Percentiles rank a stretch among this genome's conserved stretches.
phyloP scores from a whole-genome alignment of 35 echinoderm and acorn worm genomes.

The Heliocidaris erythrogramma region DNA sequence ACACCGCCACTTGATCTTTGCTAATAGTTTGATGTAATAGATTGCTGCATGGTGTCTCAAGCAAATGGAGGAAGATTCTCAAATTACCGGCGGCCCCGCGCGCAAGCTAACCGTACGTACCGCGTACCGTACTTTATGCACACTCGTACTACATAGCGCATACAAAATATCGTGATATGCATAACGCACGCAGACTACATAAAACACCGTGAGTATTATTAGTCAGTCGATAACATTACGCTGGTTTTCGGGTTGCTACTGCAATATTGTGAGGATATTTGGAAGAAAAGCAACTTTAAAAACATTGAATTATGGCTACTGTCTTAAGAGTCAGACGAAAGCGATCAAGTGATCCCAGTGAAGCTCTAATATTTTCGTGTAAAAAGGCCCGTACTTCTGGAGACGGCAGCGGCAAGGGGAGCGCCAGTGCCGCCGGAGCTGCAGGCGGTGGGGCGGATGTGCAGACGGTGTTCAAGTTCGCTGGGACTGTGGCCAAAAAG shows the following conservation, averaged over 20 bases:
- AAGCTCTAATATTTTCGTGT: constrained; percentile 58
- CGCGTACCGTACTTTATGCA: too few relatives aligned
- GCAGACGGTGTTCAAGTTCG: constrained; percentile 62
- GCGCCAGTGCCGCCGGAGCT: constrained; percentile 20
- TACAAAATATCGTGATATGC: too few relatives aligned
- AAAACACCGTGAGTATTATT: too few relatives aligned
- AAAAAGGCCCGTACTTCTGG: constrained; percentile 46
- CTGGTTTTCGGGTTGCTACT: not conserved
- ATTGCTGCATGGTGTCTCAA: too few relatives aligned
- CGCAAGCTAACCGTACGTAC: too few relatives aligned
- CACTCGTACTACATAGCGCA: too few relatives aligned
- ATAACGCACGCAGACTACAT: too few relatives aligned
- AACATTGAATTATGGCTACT: constrained; percentile 49
- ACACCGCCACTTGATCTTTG: too few relatives aligned
- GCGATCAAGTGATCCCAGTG: constrained; percentile 51
- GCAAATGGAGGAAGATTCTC: too few relatives aligned
- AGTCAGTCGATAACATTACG: too few relatives aligned
- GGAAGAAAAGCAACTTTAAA: not conserved
- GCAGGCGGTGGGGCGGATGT: constrained; percentile 38
- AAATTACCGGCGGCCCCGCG: too few relatives aligned
- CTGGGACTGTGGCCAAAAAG: constrained; percentile 63
- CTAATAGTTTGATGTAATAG: too few relatives aligned
- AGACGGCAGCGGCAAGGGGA: not conserved
- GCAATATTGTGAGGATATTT: not conserved
- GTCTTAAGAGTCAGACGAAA: constrained; percentile 66